Percentiles rank a stretch among this genome's conserved stretches.
phyloP scores from a whole-genome alignment of 2,888 invertebrate genomes.

The Luperina testacea region DNA sequence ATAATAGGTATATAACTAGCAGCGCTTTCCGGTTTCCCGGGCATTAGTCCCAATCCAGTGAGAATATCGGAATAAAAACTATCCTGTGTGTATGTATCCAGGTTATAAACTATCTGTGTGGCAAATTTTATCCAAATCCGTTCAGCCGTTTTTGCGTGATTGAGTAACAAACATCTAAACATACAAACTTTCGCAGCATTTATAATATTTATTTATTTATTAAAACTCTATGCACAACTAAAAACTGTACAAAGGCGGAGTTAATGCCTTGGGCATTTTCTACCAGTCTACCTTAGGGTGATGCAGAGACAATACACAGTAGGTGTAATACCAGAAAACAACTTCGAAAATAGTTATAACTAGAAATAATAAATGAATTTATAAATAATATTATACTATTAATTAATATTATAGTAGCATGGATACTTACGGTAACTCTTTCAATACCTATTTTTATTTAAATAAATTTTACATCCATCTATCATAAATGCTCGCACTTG shows the following conservation, averaged over 20 bases:
- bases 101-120: neutral
- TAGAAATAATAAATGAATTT: too few relatives aligned
- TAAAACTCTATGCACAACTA: too few relatives aligned
- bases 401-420: neutral
- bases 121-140: neutral
- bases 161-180: neutral
- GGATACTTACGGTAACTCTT: neutral
- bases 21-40: neutral
- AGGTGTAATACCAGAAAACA: too few relatives aligned
- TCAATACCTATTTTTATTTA: neutral
- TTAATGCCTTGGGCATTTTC: too few relatives aligned
- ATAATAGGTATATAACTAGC: neutral
- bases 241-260: too few relatives aligned
- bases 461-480: neutral
- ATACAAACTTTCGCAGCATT: neutral
- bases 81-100: neutral
- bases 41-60: neutral
- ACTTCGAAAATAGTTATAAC: too few relatives aligned
- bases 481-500: neutral
- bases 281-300: too few relatives aligned
- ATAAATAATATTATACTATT: too few relatives aligned
- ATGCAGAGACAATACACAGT: too few relatives aligned
- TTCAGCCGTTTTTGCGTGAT: neutral
- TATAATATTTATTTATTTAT: neutral
- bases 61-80: neutral